These are phyloP conservation scores for Suricata suricatta DNA, from an alignment of 2,113 vertebrate species.

Conservation along the genomic window DNA sequence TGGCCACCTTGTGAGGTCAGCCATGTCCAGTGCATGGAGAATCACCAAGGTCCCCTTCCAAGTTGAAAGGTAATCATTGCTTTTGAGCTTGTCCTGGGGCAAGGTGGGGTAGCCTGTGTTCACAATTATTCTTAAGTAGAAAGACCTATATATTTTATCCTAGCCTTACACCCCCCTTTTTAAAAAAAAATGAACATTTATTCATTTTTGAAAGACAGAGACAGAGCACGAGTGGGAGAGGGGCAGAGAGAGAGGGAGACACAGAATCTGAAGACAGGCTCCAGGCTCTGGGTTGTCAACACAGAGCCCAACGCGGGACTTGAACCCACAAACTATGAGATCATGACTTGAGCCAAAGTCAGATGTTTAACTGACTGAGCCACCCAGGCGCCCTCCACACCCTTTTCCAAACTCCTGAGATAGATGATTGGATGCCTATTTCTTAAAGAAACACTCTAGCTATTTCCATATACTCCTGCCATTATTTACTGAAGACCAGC, in stretches of 20 bases:
- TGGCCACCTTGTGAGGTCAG: not conserved
- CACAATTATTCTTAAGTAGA: not conserved
- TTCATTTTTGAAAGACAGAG: too few relatives aligned
- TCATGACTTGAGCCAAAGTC: too few relatives aligned
- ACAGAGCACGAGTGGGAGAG: accelerated
- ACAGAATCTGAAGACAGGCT: too few relatives aligned
- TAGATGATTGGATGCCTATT: not conserved
- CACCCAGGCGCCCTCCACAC: not conserved
- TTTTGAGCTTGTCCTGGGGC: not conserved
- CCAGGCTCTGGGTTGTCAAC: too few relatives aligned
- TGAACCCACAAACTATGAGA: too few relatives aligned
- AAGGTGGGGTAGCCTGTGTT: not conserved
- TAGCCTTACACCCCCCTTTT: not conserved
- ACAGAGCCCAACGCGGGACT: too few relatives aligned
- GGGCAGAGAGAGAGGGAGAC: too few relatives aligned
- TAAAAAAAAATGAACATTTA: too few relatives aligned
- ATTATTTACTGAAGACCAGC: not conserved
- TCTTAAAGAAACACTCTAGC: not conserved
- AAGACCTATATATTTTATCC: not conserved
- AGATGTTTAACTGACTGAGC: too few relatives aligned
- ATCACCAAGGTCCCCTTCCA: not conserved
- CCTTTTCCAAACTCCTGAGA: not conserved
- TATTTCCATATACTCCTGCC: not conserved
- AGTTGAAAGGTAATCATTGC: not conserved
- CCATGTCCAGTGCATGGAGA: not conserved